phyloP scores from a whole-genome alignment of 2,888 invertebrate species.

The Liposcelis brunnea region DNA sequence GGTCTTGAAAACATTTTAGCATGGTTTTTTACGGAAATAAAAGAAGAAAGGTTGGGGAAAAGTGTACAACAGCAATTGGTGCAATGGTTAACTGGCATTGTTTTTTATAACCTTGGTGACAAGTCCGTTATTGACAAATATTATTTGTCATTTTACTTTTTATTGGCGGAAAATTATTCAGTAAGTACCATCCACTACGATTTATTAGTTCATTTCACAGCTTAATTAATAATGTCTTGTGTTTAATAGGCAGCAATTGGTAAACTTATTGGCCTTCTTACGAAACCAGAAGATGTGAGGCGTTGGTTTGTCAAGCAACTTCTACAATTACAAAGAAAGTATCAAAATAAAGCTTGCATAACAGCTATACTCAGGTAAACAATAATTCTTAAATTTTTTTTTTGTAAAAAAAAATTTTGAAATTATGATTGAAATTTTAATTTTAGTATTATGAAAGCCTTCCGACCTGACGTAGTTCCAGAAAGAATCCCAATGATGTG shows the following conservation, averaged over 20 bases:
- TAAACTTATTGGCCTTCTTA: not conserved
- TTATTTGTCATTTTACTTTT: not conserved
- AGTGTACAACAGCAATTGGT: not conserved
- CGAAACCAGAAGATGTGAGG: not conserved
- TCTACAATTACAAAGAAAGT: not conserved
- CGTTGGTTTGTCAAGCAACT: not conserved
- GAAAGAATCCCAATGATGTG: slow-evolving; percentile 23
- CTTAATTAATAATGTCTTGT: no score
- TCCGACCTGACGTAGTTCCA: slow-evolving; percentile 26
- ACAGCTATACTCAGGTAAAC: no score
- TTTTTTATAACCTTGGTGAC: not conserved
- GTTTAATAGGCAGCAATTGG: not conserved
- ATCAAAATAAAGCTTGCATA: no score
- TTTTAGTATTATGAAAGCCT: slow-evolving; percentile 24
- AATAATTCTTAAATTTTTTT: no score
- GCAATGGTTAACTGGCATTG: not conserved
- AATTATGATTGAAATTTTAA: no score
- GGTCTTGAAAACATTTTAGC: not conserved
- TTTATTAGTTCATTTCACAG: no score
- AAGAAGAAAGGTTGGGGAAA: not conserved
- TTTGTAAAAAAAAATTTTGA: no score
- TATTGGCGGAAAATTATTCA: not conserved
- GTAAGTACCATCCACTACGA: not conserved
- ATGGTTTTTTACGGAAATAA: not conserved
- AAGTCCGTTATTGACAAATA: not conserved